Conservation (phyloP, 1,140 invertebrate genomes). For the Sipha flava region DNA sequence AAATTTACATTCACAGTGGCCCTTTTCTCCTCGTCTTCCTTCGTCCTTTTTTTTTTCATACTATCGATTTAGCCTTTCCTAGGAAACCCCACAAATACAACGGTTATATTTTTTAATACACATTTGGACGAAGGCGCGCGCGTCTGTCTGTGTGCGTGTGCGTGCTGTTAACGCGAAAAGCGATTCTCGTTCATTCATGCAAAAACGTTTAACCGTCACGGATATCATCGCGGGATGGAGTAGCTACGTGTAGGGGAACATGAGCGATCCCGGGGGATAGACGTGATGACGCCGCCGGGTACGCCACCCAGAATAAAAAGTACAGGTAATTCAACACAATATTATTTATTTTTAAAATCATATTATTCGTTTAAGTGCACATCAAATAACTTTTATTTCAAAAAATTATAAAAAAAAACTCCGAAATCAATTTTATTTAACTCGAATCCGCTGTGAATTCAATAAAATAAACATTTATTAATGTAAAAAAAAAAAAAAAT, state of each 20-base stretch:
- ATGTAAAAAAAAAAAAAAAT: too few species aligned
- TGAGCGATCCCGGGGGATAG: constrained; percentile 23
- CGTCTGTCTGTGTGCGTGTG: background rate
- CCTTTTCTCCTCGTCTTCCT: background rate
- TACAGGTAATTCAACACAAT: constrained; percentile 27
- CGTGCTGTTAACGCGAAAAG: background rate
- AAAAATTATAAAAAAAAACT: too few species aligned
- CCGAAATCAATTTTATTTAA: too few species aligned
- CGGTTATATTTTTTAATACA: background rate
- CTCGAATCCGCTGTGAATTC: too few species aligned
- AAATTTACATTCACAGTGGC: constrained; percentile 9
- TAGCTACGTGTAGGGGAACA: background rate
- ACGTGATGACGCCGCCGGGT: constrained; percentile 28
- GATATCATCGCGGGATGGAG: background rate
- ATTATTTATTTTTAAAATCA: too few species aligned
- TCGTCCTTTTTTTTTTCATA: background rate
- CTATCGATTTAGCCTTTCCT: constrained; percentile 1
- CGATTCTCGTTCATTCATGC: constrained; percentile 12
- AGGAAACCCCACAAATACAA: constrained; percentile 17
- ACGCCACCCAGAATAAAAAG: constrained; percentile 6
- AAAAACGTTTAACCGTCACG: background rate
- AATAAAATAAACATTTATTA: too few species aligned
- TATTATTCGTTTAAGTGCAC: too few species aligned
- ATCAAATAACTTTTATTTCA: too few species aligned
- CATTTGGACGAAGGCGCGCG: background rate